Evolutionary conservation across 2,113 vertebrate species (phyloP).

Genomic region (Ciconia stormi): DNA sequence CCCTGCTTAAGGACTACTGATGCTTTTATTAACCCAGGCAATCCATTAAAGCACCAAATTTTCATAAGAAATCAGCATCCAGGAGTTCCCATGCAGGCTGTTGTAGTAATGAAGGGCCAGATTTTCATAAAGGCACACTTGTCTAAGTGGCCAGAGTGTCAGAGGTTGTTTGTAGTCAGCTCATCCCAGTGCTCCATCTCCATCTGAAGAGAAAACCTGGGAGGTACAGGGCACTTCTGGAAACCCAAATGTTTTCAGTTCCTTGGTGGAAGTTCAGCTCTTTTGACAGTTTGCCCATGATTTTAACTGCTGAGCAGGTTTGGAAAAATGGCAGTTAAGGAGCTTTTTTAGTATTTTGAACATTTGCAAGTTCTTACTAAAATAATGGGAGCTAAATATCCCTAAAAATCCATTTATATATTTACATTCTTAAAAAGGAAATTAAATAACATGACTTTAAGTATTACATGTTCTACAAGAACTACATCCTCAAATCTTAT

Average conservation of each 20-base stretch:
- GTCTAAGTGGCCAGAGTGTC: not conserved
- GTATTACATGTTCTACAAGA: not conserved
- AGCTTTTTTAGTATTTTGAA: not conserved
- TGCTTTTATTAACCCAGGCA: not conserved
- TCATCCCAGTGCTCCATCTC: not conserved
- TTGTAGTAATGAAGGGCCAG: not conserved
- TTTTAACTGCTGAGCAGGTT: not conserved
- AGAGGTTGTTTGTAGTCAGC: not conserved
- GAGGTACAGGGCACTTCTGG: not conserved
- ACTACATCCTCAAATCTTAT: not conserved
- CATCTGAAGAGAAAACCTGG: not conserved
- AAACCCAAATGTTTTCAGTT: not conserved
- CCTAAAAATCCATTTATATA: not conserved
- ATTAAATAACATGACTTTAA: not conserved
- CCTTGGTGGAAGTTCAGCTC: not conserved
- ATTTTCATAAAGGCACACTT: not conserved
- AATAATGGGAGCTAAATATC: not conserved
- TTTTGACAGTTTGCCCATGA: not conserved
- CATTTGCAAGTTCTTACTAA: not conserved
- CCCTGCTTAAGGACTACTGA: not conserved
- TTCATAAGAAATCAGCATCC: not conserved
- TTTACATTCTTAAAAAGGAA: not conserved
- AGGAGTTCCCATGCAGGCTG: not conserved
- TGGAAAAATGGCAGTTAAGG: not conserved
- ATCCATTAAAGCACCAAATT: not conserved